phyloP scores from a whole-genome alignment of 2,797 vertebrate species.

The Macropus fuliginosus region DNA sequence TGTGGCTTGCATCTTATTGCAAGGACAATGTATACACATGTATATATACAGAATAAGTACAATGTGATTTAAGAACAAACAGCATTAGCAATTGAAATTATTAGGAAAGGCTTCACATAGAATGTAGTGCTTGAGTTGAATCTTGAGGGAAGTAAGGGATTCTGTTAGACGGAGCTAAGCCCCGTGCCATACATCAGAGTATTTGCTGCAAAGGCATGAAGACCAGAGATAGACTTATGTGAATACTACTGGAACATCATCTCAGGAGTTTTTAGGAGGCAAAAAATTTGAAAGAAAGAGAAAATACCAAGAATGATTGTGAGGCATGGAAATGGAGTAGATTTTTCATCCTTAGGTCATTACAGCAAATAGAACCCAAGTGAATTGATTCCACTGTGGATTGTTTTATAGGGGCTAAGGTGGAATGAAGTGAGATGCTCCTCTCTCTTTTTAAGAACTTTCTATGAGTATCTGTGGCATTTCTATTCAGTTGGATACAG shows the following conservation, averaged over 20 bases:
- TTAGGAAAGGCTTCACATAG: neutral
- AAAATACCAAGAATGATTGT: constrained; percentile 20
- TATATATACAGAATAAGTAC: neutral
- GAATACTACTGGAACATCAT: neutral
- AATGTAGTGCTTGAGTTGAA: neutral
- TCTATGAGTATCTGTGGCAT: neutral
- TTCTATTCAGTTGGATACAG: neutral
- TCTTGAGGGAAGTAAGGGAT: neutral
- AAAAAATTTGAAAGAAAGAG: neutral
- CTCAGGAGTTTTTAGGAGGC: neutral
- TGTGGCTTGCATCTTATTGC: neutral
- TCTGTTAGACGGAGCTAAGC: neutral
- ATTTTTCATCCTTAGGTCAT: neutral
- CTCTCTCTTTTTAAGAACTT: neutral
- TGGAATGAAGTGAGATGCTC: neutral
- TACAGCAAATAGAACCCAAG: neutral
- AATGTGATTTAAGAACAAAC: neutral
- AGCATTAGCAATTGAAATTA: neutral
- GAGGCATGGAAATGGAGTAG: neutral
- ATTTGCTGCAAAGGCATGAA: neutral
- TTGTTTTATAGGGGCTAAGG: neutral
- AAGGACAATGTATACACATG: neutral
- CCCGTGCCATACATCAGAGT: neutral
- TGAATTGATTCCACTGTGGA: neutral
- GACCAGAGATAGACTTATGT: neutral